Evolutionary conservation across 2,113 vertebrate genomes (phyloP).

Genomic region (Eulemur macaco): DNA sequence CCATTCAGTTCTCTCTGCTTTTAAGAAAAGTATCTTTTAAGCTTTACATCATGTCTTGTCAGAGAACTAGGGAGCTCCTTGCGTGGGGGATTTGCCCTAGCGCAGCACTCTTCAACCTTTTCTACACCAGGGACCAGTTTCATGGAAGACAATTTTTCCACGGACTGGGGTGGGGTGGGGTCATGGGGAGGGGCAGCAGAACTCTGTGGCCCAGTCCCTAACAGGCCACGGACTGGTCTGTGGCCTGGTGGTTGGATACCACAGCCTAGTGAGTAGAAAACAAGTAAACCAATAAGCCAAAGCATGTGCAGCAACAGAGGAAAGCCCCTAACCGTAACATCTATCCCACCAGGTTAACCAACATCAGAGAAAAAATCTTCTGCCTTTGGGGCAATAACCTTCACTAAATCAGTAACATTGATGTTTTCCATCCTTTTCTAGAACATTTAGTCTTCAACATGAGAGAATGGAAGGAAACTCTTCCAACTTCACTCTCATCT

Average conservation of each 20-base stretch:
- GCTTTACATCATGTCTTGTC: constrained; percentile 54
- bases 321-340: background rate
- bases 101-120: no score
- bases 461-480: constrained; percentile 14
- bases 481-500: constrained; percentile 46
- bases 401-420: background rate
- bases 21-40: constrained; percentile 54
- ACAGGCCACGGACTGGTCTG: no score
- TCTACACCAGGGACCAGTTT: no score
- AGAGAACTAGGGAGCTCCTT: constrained; percentile 32
- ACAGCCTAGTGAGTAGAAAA: background rate
- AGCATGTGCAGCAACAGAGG: background rate
- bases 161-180: no score
- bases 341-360: background rate
- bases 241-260: no score
- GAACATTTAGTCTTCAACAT: background rate
- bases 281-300: background rate
- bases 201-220: no score
- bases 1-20: constrained; percentile 42
- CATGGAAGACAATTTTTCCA: no score
- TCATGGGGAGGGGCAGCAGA: no score
- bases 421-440: background rate
- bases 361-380: background rate
- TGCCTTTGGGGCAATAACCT: background rate
- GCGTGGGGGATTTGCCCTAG: constrained; percentile 20